Evolutionary conservation across 2,888 invertebrate genomes (phyloP).

Genomic region (Pandemis cinnamomeana): DNA sequence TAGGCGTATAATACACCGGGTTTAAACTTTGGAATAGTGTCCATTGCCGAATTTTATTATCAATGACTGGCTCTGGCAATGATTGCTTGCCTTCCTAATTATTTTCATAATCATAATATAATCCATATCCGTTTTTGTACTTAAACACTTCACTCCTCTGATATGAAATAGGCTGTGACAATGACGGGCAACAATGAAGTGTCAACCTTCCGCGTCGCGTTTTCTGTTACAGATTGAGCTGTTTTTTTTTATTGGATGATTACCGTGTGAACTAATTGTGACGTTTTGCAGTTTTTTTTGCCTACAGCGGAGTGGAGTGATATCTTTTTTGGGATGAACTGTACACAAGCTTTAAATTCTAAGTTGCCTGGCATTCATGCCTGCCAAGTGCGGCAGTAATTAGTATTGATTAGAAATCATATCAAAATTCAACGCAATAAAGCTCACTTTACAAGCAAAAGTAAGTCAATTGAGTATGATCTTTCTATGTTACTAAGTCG

Average conservation of each 20-base stretch:
- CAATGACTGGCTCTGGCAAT: slow-evolving; percentile 30
- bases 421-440: not conserved
- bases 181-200: not conserved
- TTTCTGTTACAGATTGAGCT: not conserved
- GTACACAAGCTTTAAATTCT: not conserved
- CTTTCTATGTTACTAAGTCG: not conserved
- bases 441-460: not conserved
- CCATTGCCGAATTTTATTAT: slow-evolving; percentile 17
- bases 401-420: not conserved
- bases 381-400: not conserved
- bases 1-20: slow-evolving; percentile 4
- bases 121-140: slow-evolving; percentile 12
- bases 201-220: too few species aligned
- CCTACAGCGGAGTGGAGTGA: not conserved
- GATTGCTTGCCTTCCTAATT: slow-evolving; percentile 18
- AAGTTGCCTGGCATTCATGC: not conserved
- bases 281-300: not conserved
- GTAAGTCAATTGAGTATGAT: not conserved
- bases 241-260: not conserved
- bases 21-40: slow-evolving; percentile 11
- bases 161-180: slow-evolving; percentile 1
- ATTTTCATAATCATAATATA: slow-evolving; percentile 2
- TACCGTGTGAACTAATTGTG: not conserved
- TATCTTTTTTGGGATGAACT: slow-evolving; percentile 7
- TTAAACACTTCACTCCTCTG: slow-evolving; percentile 14